Evolutionary conservation across 2,113 vertebrate genomes (phyloP).

Genomic region (Syrmaticus mikado): DNA sequence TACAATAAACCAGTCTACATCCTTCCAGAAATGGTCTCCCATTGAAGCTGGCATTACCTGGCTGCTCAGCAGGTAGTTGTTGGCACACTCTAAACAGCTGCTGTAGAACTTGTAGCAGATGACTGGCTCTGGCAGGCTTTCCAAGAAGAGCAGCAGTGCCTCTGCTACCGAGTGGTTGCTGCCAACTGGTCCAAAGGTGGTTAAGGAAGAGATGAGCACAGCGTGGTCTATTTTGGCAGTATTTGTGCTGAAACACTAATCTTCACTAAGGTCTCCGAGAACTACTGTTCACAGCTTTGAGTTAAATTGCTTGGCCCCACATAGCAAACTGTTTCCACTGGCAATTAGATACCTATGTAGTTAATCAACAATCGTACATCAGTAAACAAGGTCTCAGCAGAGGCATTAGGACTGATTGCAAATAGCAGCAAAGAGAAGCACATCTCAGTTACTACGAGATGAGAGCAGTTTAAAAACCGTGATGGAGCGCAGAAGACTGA

Average conservation of each 20-base stretch:
- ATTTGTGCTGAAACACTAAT: neutral
- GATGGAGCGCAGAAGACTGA: neutral
- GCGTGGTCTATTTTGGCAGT: rapidly evolving
- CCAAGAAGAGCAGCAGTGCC: constrained; percentile 93
- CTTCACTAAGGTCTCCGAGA: neutral
- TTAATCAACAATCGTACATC: neutral
- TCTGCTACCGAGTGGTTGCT: constrained; percentile 95
- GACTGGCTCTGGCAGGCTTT: constrained; percentile 94
- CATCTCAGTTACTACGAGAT: rapidly evolving
- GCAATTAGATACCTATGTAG: rapidly evolving
- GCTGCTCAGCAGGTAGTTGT: constrained; percentile 80
- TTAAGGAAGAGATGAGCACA: constrained; percentile 74
- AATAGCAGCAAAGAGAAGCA: neutral
- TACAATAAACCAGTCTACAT: neutral
- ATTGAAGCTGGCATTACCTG: constrained; percentile 76
- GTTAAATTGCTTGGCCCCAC: neutral
- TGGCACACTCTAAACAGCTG: constrained; percentile 83
- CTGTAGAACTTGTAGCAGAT: constrained; percentile 86
- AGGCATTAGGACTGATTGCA: rapidly evolving
- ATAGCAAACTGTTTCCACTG: rapidly evolving
- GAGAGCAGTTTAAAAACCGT: neutral
- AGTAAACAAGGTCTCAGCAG: rapidly evolving
- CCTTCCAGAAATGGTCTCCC: neutral
- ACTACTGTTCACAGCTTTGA: neutral
- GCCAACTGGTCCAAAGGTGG: constrained; percentile 78